A percentile compares a stretch with the other conserved stretches of the same genome.
Conservation (phyloP, 2,888 invertebrate genomes). For the Deladenus siricidicola region DNA sequence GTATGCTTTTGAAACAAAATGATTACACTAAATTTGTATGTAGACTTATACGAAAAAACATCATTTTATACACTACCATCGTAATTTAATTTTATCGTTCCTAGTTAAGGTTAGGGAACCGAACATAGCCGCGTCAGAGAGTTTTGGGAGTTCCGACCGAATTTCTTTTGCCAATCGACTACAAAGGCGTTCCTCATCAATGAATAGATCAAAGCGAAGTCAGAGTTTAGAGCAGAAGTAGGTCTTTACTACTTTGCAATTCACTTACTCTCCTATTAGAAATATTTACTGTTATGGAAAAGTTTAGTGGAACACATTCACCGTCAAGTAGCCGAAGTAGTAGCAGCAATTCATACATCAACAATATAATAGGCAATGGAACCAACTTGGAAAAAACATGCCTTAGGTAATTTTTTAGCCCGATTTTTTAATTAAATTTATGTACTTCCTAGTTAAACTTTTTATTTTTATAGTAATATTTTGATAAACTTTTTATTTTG, state of each 20-base stretch:
- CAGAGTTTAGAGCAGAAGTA: slow-evolving; percentile 32
- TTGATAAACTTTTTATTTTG: background rate
- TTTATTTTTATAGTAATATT: too few species aligned
- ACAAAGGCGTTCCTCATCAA: background rate
- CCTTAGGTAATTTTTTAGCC: too few species aligned
- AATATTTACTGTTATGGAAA: background rate
- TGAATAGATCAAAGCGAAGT: slow-evolving; percentile 17
- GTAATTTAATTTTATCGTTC: too few species aligned
- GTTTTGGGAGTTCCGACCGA: slow-evolving; percentile 13
- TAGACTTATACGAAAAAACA: too few species aligned
- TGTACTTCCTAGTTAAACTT: too few species aligned
- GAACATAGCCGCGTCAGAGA: slow-evolving; percentile 1
- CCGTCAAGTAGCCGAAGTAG: slow-evolving; percentile 28
- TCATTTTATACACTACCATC: too few species aligned
- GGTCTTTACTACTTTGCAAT: background rate
- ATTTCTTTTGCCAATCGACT: background rate
- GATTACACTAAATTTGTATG: too few species aligned
- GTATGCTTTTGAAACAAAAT: too few species aligned
- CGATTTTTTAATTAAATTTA: too few species aligned
- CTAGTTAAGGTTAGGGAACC: too few species aligned
- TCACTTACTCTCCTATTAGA: background rate
- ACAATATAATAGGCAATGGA: slow-evolving; percentile 6
- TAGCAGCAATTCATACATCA: slow-evolving; percentile 25
- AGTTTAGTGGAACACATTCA: slow-evolving; percentile 29
- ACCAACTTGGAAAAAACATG: slow-evolving; percentile 11